phyloP scores from a whole-genome alignment of 2,888 invertebrate genomes.

The Elegia similella region DNA sequence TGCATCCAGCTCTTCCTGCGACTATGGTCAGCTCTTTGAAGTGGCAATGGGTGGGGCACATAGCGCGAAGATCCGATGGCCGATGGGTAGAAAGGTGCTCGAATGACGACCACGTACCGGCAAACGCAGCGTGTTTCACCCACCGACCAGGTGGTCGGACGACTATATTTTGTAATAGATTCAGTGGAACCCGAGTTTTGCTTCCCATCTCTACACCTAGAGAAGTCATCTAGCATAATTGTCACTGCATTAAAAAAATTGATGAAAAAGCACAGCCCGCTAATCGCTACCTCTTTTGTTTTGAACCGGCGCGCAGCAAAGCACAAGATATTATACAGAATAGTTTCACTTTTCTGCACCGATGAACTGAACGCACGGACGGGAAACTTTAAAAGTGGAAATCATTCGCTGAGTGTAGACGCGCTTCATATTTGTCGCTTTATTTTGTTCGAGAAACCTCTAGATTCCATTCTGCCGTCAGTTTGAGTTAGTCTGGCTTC shows the following conservation, averaged over 20 bases:
- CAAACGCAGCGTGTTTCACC: too few relatives aligned
- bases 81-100: too few relatives aligned
- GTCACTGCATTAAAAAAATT: not conserved
- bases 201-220: too few relatives aligned
- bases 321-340: constrained; percentile 50
- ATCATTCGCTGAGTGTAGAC: constrained; percentile 49
- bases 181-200: too few relatives aligned
- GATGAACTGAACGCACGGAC: constrained; percentile 65
- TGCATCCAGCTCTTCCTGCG: too few relatives aligned
- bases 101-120: too few relatives aligned
- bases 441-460: constrained; percentile 12
- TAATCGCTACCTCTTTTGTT: constrained; percentile 24
- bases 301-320: constrained; percentile 32
- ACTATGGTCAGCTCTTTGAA: too few relatives aligned
- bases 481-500: constrained; percentile 4
- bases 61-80: too few relatives aligned
- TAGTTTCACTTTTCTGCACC: constrained; percentile 77
- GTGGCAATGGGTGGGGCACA: too few relatives aligned
- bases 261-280: not conserved
- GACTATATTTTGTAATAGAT: too few relatives aligned
- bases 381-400: constrained; percentile 67
- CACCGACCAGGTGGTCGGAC: too few relatives aligned
- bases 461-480: constrained; percentile 12
- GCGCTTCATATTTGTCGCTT: constrained; percentile 27
- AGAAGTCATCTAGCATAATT: too few relatives aligned